Base-by-base conservation (phyloP, 53 echinoderm and acorn worm genomes). In the Luidia sarsii region DNA sequence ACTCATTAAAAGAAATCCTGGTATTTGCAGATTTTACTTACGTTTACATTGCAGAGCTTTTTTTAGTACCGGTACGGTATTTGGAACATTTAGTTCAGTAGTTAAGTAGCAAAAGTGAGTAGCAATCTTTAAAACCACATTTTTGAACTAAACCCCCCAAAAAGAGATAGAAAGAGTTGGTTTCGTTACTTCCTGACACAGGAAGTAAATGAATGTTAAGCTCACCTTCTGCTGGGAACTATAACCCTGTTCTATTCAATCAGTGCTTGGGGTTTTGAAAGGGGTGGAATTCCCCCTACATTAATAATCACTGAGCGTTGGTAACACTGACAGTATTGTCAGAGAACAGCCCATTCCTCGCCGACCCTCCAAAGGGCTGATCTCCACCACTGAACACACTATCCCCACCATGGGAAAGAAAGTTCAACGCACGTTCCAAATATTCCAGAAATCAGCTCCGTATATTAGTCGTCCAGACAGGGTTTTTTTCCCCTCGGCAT, bases 391-490 rank as follows among this genome's bases (percentile, higher is more conserved):
- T 11, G 20, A 57, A 41, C 19, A 30, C 61, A 57, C 71, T 8
- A n/a, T 8, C 20, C 31, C 39, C 57, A 45, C 18, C 57, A 60
- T 48, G 75, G 59, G 45, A 75, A 75, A 60, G 48, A 30, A 46
- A 61, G 77, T 77, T 77, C 77, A 77, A 46, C 61, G 77, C 77
- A 77, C 77, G 48, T 59, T 77, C 29, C 77, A 77, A 57, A 23
- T 77, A 77, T 77, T 41, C 34, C 77, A 25, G 28, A 38, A 60
- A 57, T 55, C 61, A 48, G 35, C 29, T 18, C 3, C 61, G 67
- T 48, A 57, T 77, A 77, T 77, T 77, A 61, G 55, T 45, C 45
- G 61, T 33, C 61, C 61, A 77, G 77, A 77, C 77, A 77, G 74
- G 35, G 1, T 53, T 74, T 74, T 25, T 57, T 77, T 60, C 30